A percentile compares a stretch with the other conserved stretches of the same genome.
These are phyloP conservation scores for Laticauda colubrina DNA, from an alignment of 2,113 vertebrate genomes.

Conservation along the genomic window DNA sequence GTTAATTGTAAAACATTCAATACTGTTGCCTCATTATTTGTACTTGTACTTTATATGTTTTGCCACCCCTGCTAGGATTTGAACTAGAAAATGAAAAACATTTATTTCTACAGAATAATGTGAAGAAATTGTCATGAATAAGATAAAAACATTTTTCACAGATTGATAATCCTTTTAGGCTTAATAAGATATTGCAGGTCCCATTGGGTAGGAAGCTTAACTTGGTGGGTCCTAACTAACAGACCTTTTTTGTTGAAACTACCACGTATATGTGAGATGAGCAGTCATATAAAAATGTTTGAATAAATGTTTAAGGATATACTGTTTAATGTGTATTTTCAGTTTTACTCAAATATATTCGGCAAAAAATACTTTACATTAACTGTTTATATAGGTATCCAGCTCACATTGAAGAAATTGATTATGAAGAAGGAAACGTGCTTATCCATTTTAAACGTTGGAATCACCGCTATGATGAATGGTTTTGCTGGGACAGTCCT, in stretches of 20 bases:
- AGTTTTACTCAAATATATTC: background rate
- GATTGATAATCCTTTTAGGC: background rate
- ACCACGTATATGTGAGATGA: background rate
- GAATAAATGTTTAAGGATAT: background rate
- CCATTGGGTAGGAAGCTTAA: background rate
- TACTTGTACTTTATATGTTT: background rate
- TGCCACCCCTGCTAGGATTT: background rate
- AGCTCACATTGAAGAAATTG: slow-evolving; percentile 93
- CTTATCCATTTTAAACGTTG: slow-evolving; percentile 94
- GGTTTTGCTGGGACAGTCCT: slow-evolving; percentile 95
- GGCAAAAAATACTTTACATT: slow-evolving; percentile 21
- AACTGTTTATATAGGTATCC: slow-evolving; percentile 80
- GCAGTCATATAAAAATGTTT: background rate
- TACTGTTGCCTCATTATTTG: background rate
- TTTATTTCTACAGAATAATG: background rate
- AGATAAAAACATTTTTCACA: background rate
- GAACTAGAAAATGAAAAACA: background rate
- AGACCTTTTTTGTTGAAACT: background rate
- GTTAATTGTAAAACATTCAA: background rate
- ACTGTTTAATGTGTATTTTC: background rate
- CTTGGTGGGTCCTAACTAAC: background rate
- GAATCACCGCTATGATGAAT: slow-evolving; percentile 95
- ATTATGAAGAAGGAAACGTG: slow-evolving; percentile 90
- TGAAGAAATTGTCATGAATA: background rate
- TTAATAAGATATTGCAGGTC: background rate